Evolutionary conservation across 2,113 vertebrate genomes (phyloP).

Genomic region (Zootoca vivipara): DNA sequence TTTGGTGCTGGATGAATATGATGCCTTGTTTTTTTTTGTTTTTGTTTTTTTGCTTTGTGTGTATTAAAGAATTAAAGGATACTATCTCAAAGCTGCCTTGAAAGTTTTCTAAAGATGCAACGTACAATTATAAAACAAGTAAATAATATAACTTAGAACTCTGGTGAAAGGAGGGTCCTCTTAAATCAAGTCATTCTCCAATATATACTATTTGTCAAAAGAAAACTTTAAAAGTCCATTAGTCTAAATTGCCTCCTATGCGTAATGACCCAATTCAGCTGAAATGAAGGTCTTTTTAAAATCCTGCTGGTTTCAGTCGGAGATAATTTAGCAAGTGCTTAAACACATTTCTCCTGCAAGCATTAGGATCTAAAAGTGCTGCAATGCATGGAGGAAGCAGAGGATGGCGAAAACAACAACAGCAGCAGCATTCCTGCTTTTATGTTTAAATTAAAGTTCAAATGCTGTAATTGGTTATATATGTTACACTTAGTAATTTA

Average conservation of each 20-base stretch:
- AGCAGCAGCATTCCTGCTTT: background rate
- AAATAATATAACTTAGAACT: background rate
- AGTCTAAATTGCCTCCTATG: background rate
- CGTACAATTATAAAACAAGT: background rate
- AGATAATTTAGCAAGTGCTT: background rate
- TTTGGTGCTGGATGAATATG: background rate
- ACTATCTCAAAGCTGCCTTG: background rate
- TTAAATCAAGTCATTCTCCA: background rate
- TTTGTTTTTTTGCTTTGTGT: no score
- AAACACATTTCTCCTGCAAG: no score
- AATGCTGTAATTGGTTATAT: slow-evolving; percentile 1
- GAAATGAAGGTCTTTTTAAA: background rate
- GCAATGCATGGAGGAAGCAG: no score
- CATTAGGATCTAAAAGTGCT: no score
- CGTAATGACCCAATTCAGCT: background rate
- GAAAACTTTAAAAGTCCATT: background rate
- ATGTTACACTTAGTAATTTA: background rate
- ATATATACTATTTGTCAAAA: background rate
- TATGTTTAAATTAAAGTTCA: background rate
- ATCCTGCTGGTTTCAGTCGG: background rate
- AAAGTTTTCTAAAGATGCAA: background rate
- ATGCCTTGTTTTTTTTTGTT: rapidly evolving
- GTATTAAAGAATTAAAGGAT: background rate
- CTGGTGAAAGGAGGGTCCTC: background rate
- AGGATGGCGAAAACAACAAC: no score